These are phyloP conservation scores for Aphidius gifuensis DNA, from an alignment of 1,140 invertebrate species.

Conservation along the genomic window DNA sequence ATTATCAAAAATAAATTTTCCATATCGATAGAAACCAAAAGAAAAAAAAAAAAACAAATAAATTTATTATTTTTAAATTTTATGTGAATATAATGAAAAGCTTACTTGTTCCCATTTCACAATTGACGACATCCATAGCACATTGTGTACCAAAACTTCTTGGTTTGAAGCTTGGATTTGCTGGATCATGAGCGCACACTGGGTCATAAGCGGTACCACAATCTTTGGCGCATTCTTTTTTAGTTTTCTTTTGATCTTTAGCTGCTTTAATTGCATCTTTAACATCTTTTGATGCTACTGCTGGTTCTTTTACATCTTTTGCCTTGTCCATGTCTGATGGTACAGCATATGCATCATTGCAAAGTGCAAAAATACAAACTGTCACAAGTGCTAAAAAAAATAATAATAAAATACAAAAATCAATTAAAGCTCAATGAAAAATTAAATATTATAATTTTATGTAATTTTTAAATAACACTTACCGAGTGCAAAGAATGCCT, in stretches of 20 bases:
- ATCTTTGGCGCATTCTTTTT: conserved; percentile 42
- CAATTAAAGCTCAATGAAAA: not conserved
- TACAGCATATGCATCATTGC: conserved; percentile 26
- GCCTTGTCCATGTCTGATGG: conserved; percentile 31
- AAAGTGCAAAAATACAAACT: conserved; percentile 34
- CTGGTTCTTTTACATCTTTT: conserved; percentile 36
- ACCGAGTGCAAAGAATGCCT: conserved; percentile 28
- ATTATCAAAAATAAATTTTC: too few species aligned
- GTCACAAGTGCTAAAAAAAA: conserved; percentile 28
- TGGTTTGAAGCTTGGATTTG: conserved; percentile 36
- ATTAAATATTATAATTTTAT: not conserved
- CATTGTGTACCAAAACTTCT: conserved; percentile 44
- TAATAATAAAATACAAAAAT: conserved; percentile 3
- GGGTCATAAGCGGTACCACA: conserved; percentile 40
- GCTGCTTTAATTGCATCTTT: conserved; percentile 46
- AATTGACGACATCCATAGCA: conserved; percentile 42
- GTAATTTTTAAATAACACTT: conserved; percentile 1
- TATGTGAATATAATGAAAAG: conserved; percentile 3
- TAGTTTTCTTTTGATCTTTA: conserved; percentile 44
- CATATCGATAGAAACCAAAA: not conserved
- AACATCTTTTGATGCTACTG: conserved; percentile 43
- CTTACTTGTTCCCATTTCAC: conserved; percentile 47
- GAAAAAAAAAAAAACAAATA: conserved; percentile 17
- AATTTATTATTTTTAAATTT: conserved; percentile 12
- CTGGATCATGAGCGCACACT: conserved; percentile 45